Conservation (phyloP, 2,888 invertebrate species). For the Scelioninae gen. 1 region DNA sequence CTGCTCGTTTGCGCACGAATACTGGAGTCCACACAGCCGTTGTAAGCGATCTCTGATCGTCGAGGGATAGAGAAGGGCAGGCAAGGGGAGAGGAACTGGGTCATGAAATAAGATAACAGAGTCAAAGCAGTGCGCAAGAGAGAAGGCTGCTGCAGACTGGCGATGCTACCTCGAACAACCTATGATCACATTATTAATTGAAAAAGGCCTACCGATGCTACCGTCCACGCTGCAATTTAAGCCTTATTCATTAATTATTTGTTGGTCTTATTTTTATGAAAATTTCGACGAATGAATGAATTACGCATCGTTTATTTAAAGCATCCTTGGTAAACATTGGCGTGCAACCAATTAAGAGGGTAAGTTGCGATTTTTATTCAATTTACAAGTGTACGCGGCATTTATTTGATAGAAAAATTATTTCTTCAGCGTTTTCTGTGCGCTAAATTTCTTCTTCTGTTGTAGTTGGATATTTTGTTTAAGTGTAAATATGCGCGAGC, state of each 20-base stretch:
- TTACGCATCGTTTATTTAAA: constrained; percentile 30
- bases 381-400: constrained; percentile 15
- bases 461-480: constrained; percentile 27
- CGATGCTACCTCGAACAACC: constrained; percentile 78
- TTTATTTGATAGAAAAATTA: constrained; percentile 39
- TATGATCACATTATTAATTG: constrained; percentile 84
- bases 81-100: constrained; percentile 63
- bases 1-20: constrained; percentile 60
- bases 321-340: constrained; percentile 46
- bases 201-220: constrained; percentile 82
- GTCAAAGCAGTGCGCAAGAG: constrained; percentile 47
- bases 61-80: constrained; percentile 63
- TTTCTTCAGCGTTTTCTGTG: not conserved
- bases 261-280: constrained; percentile 34
- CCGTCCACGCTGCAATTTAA: constrained; percentile 49
- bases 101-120: constrained; percentile 71
- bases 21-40: constrained; percentile 48
- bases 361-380: constrained; percentile 6
- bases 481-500: constrained; percentile 14
- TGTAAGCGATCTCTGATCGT: constrained; percentile 63
- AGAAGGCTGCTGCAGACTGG: constrained; percentile 70
- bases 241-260: constrained; percentile 56
- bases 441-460: not conserved
- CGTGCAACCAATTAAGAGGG: constrained; percentile 50
- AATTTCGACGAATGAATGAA: constrained; percentile 58